Base-by-base conservation (phyloP, 2,888 invertebrate species). In the Drosophila nigricruria region DNA sequence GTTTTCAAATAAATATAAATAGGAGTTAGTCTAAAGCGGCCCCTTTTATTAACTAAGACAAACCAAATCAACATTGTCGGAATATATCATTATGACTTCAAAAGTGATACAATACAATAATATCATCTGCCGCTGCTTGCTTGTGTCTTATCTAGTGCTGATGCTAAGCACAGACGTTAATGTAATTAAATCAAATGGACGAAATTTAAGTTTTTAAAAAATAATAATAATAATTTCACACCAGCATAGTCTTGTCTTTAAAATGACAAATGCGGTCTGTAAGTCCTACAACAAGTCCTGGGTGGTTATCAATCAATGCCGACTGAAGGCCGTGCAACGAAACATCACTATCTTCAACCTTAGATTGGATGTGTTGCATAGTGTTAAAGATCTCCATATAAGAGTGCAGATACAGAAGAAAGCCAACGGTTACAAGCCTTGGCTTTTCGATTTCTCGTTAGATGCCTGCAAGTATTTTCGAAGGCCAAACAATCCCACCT, bases 221-320 rank as follows among this genome's bases (percentile, higher is more conserved):
- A 25, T 25, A n/a, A 4, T 25, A 45, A 25, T 16, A 8, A 3
- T 3, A n/a, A 25, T n/a, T 10, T 45, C 9, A 4, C 9, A 27
- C n/a, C n/a, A 45, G 45, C 25, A 25, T 1, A 25, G 25, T 16
- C 1, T 14, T 20, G 4, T 62, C 12, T 32, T 67, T 14, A 67
- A 67, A 36, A n/a, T 64, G 50, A 50, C 67, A 12, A 67, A 67
- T 63, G 43, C 43, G 5, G 43, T 64, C 3, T 67, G 67, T 38
- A 43, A 67, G 18, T 36, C 50, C 2, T 12, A 43, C 1, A 43
- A 62, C 20, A 36, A 63, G 16, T 56, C 67, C 8, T 68, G 50
- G 50, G 30, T 57, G 0, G 8, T 9, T 12, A 49, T 68, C 0
- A 16, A 5, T 2, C 14, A 25, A 8, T 68, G 67, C 5, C 56